These are phyloP conservation scores for Merops nubicus DNA, from an alignment of 2,113 vertebrate genomes.

Conservation along the genomic window DNA sequence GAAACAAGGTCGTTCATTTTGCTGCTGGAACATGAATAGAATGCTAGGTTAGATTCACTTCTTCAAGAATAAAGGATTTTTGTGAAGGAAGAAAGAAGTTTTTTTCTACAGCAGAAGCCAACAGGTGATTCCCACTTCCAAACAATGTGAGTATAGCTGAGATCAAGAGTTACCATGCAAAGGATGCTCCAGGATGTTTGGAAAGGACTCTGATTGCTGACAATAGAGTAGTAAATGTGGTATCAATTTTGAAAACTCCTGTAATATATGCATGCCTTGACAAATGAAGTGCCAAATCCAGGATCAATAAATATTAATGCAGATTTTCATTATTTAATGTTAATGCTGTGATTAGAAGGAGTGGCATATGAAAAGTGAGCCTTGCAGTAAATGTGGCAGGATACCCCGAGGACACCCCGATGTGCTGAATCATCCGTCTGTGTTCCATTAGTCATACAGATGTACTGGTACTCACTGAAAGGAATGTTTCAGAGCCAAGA, in stretches of 20 bases:
- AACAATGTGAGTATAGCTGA: not conserved
- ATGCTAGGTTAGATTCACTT: constrained; percentile 2
- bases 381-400: not conserved
- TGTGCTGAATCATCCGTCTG: not conserved
- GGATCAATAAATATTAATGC: not conserved
- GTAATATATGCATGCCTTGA: not conserved
- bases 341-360: not conserved
- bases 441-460: not conserved
- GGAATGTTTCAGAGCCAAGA: not conserved
- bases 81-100: not conserved
- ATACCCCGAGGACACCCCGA: not conserved
- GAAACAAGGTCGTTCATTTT: constrained; percentile 51
- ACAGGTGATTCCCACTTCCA: not conserved
- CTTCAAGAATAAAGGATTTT: not conserved
- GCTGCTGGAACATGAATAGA: constrained; percentile 30
- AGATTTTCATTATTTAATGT: not conserved
- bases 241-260: not conserved
- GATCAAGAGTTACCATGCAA: not conserved
- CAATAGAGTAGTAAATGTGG: not conserved
- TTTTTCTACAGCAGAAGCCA: not conserved
- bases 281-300: not conserved
- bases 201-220: not conserved
- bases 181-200: not conserved
- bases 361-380: not conserved
- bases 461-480: not conserved